These are phyloP conservation scores for Poeciliopsis infans DNA, from an alignment of 2,797 vertebrate species.

Conservation along the genomic window DNA sequence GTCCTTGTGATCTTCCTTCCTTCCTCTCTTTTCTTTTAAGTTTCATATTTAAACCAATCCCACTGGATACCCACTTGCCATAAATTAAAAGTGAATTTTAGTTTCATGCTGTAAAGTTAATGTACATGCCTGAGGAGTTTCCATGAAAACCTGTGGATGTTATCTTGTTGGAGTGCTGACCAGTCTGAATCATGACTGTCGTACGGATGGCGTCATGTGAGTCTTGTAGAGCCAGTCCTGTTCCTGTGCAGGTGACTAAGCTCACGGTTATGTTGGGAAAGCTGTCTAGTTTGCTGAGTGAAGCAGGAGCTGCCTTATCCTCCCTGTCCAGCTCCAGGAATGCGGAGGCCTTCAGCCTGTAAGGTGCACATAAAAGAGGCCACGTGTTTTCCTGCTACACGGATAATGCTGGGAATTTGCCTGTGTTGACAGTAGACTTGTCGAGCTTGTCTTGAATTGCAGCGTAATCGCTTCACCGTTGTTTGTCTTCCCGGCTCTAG, in stretches of 20 bases:
- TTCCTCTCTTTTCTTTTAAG: not conserved
- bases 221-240: slow-evolving; percentile 59
- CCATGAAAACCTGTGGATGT: slow-evolving; percentile 7
- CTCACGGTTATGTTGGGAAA: slow-evolving; percentile 67
- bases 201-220: slow-evolving; percentile 45
- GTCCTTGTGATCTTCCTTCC: not conserved
- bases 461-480: slow-evolving; percentile 17
- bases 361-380: slow-evolving; percentile 43
- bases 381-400: slow-evolving; percentile 18
- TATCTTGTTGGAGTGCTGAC: slow-evolving; percentile 33
- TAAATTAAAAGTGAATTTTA: not conserved
- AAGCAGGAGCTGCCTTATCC: slow-evolving; percentile 57
- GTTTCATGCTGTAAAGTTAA: not conserved
- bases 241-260: slow-evolving; percentile 67
- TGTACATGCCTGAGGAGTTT: not conserved
- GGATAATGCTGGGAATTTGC: not conserved
- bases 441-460: not conserved
- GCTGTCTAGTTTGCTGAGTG: slow-evolving; percentile 60
- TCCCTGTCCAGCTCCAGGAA: slow-evolving; percentile 65
- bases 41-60: not conserved
- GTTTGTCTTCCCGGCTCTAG: slow-evolving; percentile 13
- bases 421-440: slow-evolving; percentile 6
- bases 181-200: slow-evolving; percentile 41
- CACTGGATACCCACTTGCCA: not conserved
- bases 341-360: slow-evolving; percentile 62